Evolutionary conservation across 2,888 invertebrate genomes (phyloP), one percentile per base, ranked within the genome.

Genomic region (Baronia brevicornis): DNA sequence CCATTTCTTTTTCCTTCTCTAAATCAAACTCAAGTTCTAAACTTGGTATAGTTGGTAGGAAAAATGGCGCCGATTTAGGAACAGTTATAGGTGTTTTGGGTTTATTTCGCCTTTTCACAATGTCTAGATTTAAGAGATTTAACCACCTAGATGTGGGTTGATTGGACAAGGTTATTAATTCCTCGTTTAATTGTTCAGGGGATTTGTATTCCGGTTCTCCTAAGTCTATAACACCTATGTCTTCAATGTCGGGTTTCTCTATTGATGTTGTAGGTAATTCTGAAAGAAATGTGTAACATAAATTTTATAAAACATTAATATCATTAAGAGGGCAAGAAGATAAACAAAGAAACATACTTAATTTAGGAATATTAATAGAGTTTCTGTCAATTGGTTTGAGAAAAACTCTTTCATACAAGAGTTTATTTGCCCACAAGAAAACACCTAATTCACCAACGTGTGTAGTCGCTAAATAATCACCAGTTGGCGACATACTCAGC

Each of bases 1-100:
- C 60, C 1, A 71, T 51, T 5, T 60, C 64, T 13, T 77, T 72
- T 1, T 73, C 68, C 33, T 85, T 71, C 2, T 86, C 80, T 2
- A 92, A 63, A 61, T 93, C 94, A 66, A 98, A 98, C 61, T 91
- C 90, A 3, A 95, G 73, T 48, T 93, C 90, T 8, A 96, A 78
- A 1, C 94, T 92, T 0, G 95, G 89, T 33, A 97, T 86, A 0
- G 97, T 97, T 0, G 98, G 97, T 28, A 98, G 79, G 66, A 99
- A 98, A 84, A 99, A 99, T 0, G 98, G 98, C 0, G 97, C 98
- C 1, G 91, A 89, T 71, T 95, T 94, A 0, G 94, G 92, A 1
- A 88, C 87, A 55, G 94, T 94, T 0, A 92, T 88, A 0, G 94
- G 89, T 28, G 91, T 90, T 68, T 91, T 94, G 0, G 98, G 97